Evolutionary conservation across 2,113 vertebrate species (phyloP), one percentile per base, ranked within the genome.

Genomic region (Urocitellus parryii): DNA sequence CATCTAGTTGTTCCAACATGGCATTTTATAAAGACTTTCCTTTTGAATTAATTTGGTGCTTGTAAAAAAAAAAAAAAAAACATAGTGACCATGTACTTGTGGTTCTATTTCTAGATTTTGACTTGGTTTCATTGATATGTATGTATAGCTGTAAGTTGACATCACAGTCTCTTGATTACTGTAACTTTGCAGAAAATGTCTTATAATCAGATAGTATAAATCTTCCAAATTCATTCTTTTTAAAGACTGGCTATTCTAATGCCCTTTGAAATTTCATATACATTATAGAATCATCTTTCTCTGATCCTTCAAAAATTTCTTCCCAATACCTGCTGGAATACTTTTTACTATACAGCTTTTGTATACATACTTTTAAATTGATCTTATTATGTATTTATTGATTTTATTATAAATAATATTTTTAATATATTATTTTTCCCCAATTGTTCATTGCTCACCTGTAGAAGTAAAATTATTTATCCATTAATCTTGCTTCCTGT

Each of bases 281-380:
- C 8, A 48, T 85, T 73, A 51, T 39, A 80, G 68, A 86, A 68
- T 48, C 24, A 74, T 63, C 22, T 27, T 27, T 63, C 61, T 63
- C 25, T 63, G 27, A 63, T 63, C 61, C 2, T 37, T 74, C 25
- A 56, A 80, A 90, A 90, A 90, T 90, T 90, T 96, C 67, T 80
- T 80, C 67, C n/a, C 42, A 61, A 85, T 90, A 79, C 14, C 25
- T 61, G 34, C 11, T 83, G 39, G 78, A 76, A n/a, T 45, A 58
- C 24, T 85, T 73, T 56, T 73, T 18, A 56, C 34, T 88, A 10
- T 27, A 76, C 4, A 90, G 17, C 9, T 67, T 73, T 84, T 78
- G 20, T 13, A 73, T 2, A 88, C 5, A 14, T 82, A 58, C n/a
- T 51, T 27, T 81, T 79, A 91, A 91, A 79, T 63, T 85, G 61